Evolutionary conservation across 2,797 vertebrate genomes (phyloP).

Genomic region (Mionectes olivaceus): DNA sequence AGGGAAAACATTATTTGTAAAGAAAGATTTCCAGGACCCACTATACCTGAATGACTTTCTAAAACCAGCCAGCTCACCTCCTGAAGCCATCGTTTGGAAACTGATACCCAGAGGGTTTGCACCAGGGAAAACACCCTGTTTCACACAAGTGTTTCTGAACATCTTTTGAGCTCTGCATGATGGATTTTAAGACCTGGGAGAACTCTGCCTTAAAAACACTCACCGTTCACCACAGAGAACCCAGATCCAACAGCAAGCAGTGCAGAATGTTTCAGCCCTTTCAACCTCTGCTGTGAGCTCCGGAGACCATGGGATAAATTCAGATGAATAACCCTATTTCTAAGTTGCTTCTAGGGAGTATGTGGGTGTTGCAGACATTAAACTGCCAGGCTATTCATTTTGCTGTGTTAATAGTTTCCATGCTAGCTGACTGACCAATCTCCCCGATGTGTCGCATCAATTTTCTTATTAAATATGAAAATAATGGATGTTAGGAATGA

Average conservation of each 20-base stretch:
- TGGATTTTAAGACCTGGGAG: not conserved
- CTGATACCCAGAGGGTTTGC: not conserved
- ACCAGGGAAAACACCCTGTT: not conserved
- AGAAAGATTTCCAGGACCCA: not conserved
- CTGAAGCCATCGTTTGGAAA: not conserved
- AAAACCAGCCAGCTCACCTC: not conserved
- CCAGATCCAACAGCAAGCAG: not conserved
- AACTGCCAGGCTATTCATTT: conserved; percentile 37
- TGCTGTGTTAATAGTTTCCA: conserved; percentile 51
- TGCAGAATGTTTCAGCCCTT: not conserved
- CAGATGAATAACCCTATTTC: conserved; percentile 23
- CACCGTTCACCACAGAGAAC: not conserved
- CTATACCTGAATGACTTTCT: not conserved
- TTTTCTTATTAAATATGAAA: conserved; percentile 56
- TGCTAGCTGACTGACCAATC: conserved; percentile 17
- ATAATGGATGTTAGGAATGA: conserved; percentile 35
- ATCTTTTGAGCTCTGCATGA: not conserved
- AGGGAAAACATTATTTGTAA: not conserved
- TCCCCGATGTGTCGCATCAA: not conserved
- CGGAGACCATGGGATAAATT: conserved; percentile 13
- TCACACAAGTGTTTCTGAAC: not conserved
- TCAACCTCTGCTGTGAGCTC: not conserved
- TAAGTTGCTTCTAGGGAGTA: conserved; percentile 34
- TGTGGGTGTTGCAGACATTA: conserved; percentile 33
- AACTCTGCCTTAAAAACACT: not conserved